A percentile compares a stretch with the other conserved stretches of the same genome.
Evolutionary conservation across 2,888 invertebrate species (phyloP).

Genomic region (Anarsia innoxiella): DNA sequence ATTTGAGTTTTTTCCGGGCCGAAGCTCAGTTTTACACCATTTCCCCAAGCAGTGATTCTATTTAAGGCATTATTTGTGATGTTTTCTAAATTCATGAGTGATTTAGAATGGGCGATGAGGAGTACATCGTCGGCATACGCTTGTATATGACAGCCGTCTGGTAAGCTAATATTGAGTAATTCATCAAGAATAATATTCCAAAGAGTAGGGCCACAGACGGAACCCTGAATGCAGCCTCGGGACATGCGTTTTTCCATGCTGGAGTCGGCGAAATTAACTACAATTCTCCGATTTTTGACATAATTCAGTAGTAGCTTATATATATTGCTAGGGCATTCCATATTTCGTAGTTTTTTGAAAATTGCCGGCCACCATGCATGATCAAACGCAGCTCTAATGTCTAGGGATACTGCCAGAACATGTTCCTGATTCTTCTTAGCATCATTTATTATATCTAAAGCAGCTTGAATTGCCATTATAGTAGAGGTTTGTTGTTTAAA

Average conservation of each 20-base stretch:
- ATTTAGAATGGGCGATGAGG: background rate
- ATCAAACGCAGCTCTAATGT: slow-evolving; percentile 1
- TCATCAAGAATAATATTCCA: slow-evolving; percentile 13
- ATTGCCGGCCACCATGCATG: slow-evolving; percentile 19
- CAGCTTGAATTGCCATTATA: background rate
- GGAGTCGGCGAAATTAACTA: slow-evolving; percentile 5
- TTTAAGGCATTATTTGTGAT: background rate
- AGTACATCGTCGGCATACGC: slow-evolving; percentile 3
- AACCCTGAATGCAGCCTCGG: slow-evolving; percentile 18
- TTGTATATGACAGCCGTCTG: background rate
- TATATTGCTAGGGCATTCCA: slow-evolving; percentile 19
- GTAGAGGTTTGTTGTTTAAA: background rate
- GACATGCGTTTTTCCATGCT: slow-evolving; percentile 6
- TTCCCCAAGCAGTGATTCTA: slow-evolving; percentile 2
- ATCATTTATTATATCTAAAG: background rate
- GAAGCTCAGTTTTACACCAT: slow-evolving; percentile 5
- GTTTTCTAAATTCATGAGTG: background rate
- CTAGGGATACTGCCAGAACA: background rate
- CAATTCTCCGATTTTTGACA: slow-evolving; percentile 5
- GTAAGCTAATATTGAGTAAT: background rate
- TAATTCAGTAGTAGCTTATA: slow-evolving; percentile 14
- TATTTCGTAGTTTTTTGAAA: slow-evolving; percentile 13
- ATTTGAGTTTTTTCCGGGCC: slow-evolving; percentile 5
- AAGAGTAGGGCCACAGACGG: slow-evolving; percentile 12
- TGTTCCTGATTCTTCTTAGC: background rate